Evolutionary conservation across 2,888 invertebrate genomes (phyloP).

Genomic region (Aproaerema taeniolella): DNA sequence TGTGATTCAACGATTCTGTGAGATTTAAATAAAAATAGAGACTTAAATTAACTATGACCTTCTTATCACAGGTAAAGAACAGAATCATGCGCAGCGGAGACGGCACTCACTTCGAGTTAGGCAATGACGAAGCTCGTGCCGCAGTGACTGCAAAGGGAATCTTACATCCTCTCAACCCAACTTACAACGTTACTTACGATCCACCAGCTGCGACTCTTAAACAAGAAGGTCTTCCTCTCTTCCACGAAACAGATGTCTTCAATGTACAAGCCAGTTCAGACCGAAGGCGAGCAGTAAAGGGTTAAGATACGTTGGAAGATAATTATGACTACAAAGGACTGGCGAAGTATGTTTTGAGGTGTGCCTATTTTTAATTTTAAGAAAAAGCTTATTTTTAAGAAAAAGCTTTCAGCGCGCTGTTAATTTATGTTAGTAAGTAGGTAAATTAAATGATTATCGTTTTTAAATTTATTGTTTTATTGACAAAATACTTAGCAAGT

Average conservation of each 20-base stretch:
- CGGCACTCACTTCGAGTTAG: conserved; percentile 76
- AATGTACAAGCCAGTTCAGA: not conserved
- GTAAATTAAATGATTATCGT: no score
- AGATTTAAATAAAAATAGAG: no score
- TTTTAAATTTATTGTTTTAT: no score
- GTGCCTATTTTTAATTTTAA: no score
- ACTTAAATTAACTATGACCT: no score
- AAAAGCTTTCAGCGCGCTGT: no score
- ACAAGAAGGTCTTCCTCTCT: conserved; percentile 50
- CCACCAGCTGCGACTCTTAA: conserved; percentile 42
- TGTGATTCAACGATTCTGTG: no score
- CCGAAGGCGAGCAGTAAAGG: conserved; percentile 41
- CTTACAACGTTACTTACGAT: conserved; percentile 42
- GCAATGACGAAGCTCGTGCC: conserved; percentile 45
- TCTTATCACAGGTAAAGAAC: conserved; percentile 59
- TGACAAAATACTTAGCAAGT: no score
- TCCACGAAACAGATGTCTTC: conserved; percentile 50
- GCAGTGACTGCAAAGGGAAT: conserved; percentile 47
- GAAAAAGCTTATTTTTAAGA: no score
- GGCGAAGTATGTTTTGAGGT: no score
- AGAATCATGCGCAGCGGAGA: conserved; percentile 81
- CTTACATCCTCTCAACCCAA: conserved; percentile 60
- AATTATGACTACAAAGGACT: conserved; percentile 81
- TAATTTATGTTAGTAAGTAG: no score
- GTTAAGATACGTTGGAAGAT: no score